phyloP scores from a whole-genome alignment of 2,113 vertebrate genomes.

The Seriola dumerili region DNA sequence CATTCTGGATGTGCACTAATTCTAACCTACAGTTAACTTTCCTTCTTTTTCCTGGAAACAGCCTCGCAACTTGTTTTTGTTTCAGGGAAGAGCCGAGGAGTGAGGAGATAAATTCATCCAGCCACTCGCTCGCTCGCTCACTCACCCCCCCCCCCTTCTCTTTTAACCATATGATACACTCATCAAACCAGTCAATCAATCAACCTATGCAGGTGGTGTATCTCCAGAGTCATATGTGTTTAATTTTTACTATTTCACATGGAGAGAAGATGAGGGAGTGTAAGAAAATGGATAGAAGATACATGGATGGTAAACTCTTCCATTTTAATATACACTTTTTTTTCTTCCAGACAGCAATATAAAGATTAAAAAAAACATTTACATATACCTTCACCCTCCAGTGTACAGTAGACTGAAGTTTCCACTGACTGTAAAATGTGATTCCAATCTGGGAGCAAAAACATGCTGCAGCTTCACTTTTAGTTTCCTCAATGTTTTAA shows the following conservation, averaged over 20 bases:
- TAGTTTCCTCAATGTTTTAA: conserved; percentile 28
- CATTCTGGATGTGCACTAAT: conserved; percentile 11
- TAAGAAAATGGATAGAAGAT: conserved; percentile 28
- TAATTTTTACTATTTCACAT: conserved; percentile 63
- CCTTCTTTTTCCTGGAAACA: conserved; percentile 49
- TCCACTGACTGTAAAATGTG: conserved; percentile 37
- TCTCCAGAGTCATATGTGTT: conserved; percentile 55
- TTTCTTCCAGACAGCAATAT: neutral
- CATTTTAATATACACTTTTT: conserved; percentile 7
- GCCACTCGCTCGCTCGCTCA: neutral
- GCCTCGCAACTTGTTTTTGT: conserved; percentile 39
- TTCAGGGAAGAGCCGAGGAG: conserved; percentile 48
- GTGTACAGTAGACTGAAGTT: conserved; percentile 30
- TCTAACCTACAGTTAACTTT: conserved; percentile 24
- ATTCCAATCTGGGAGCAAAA: conserved; percentile 43
- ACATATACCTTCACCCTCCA: conserved; percentile 2
- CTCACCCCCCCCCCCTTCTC: too few relatives aligned
- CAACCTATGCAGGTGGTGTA: conserved; percentile 40
- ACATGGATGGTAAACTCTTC: conserved; percentile 4
- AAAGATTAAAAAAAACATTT: neutral
- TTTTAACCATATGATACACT: neutral
- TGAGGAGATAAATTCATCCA: conserved; percentile 49
- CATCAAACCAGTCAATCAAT: neutral
- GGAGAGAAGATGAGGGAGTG: conserved; percentile 16
- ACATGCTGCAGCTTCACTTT: conserved; percentile 47